These are phyloP conservation scores for Cataglyphis livida DNA, from an alignment of 2,888 invertebrate genomes.

Conservation along the genomic window DNA sequence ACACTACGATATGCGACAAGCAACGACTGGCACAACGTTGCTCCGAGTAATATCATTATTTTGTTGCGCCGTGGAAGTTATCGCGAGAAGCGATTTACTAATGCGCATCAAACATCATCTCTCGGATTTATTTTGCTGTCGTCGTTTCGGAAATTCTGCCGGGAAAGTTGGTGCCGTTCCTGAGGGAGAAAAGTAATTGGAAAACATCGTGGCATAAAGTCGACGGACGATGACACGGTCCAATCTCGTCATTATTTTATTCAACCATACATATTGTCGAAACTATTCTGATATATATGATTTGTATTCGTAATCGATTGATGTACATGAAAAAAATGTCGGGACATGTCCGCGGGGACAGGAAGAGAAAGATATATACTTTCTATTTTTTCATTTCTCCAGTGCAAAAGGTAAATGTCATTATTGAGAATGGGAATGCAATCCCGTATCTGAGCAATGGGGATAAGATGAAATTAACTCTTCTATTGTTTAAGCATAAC, in stretches of 20 bases:
- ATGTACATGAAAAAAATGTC: neutral
- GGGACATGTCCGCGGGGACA: neutral
- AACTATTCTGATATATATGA: neutral
- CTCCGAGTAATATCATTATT: conserved; percentile 41
- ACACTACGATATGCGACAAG: conserved; percentile 31
- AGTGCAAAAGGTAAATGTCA: neutral
- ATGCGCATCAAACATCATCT: conserved; percentile 14
- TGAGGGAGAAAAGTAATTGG: conserved; percentile 12
- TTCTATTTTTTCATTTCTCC: conserved; percentile 2
- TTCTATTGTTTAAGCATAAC: neutral
- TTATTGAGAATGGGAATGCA: neutral
- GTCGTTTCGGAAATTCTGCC: conserved; percentile 9
- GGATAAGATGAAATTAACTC: conserved; percentile 20
- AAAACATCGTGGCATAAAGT: conserved; percentile 12
- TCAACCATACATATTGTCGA: neutral
- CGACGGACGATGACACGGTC: neutral
- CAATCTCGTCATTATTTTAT: conserved; percentile 4
- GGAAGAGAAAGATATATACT: neutral
- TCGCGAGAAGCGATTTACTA: conserved; percentile 24
- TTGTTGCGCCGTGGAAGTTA: conserved; percentile 21
- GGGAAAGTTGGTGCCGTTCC: neutral
- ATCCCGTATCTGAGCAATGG: neutral
- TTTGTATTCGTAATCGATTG: neutral
- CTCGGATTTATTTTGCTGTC: conserved; percentile 13
- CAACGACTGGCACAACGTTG: conserved; percentile 43